Evolutionary conservation across 2,888 invertebrate genomes (phyloP), one percentile per base, ranked within the genome.

Genomic region (Drosophila rubida): DNA sequence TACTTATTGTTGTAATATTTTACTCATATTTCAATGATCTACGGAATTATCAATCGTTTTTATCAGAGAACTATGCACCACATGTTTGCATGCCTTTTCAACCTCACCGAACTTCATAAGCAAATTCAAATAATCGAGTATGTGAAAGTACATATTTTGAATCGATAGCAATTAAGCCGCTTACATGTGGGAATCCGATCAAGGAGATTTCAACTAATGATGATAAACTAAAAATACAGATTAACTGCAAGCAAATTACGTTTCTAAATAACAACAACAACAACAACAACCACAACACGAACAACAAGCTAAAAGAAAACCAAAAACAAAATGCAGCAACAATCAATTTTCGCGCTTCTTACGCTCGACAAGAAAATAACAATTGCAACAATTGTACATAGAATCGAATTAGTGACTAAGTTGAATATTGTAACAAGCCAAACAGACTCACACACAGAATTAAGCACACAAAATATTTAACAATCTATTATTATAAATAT

Each of bases 331-430:
- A 55, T 81, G 82, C 87, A 84, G 62, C 78, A 78, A 82, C 82
- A 83, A 83, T 83, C 82, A 83, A 79, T 69, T 85, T 78, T 81
- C 48, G 80, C 77, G 83, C 83, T 79, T 87, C 71, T 71, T 72
- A 63, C 63, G 61, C 58, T 44, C 27, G 27, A 54, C 30, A 55
- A 60, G 35, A 59, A 66, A 51, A 60, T 6, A 32, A n/a, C n/a
- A 32, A 37, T 66, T 53, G 30, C 42, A 46, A 71, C 32, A 66
- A 66, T 61, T 74, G 73, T 74, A 74, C 13, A 74, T 74, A 78
- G 16, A 55, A 57, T 37, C 25, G 53, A 61, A 44, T 49, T 75
- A 75, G 64, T 27, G 23, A 50, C 49, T 77, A 73, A 75, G 78
- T 73, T 73, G 27, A 65, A 23, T 32, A 51, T 44, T 42, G 41